Conservation (phyloP, 2,888 invertebrate genomes). For the Euphydryas editha region DNA sequence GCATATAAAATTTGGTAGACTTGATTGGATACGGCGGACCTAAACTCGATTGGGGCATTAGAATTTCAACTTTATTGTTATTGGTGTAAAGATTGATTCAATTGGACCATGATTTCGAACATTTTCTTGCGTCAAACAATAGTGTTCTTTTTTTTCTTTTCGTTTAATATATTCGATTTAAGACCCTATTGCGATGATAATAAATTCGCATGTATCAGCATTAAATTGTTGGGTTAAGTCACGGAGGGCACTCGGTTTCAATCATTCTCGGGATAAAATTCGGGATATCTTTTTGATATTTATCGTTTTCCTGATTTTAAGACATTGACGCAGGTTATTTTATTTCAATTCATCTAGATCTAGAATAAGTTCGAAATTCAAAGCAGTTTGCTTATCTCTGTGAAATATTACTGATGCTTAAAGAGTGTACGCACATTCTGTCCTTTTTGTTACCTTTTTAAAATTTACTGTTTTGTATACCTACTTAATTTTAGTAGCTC, state of each 20-base stretch:
- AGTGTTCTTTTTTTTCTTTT: conserved; percentile 9
- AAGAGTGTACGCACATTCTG: conserved; percentile 11
- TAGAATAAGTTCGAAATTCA: conserved; percentile 35
- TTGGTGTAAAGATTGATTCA: conserved; percentile 44
- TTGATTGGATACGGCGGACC: conserved; percentile 49
- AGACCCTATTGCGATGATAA: conserved; percentile 32
- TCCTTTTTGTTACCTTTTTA: background rate
- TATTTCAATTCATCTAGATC: conserved; percentile 28
- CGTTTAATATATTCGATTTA: conserved; percentile 35
- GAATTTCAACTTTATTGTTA: conserved; percentile 44
- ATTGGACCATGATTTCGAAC: conserved; percentile 44
- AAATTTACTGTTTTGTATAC: background rate
- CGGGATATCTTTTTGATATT: conserved; percentile 52
- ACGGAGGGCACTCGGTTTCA: conserved; percentile 62
- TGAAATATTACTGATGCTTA: conserved; percentile 28
- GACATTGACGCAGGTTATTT: conserved; percentile 52
- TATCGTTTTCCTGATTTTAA: conserved; percentile 55
- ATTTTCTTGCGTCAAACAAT: conserved; percentile 38
- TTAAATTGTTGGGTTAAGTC: conserved; percentile 48
- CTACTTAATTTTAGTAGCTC: background rate
- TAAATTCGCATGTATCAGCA: conserved; percentile 37
- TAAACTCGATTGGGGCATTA: conserved; percentile 36
- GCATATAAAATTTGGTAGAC: conserved; percentile 53
- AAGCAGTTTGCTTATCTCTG: conserved; percentile 29
- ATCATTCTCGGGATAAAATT: conserved; percentile 64